A percentile compares a stretch with the other conserved stretches of the same genome.
Conservation (phyloP, 2,888 invertebrate species). For the Entomobrya multifasciata region DNA sequence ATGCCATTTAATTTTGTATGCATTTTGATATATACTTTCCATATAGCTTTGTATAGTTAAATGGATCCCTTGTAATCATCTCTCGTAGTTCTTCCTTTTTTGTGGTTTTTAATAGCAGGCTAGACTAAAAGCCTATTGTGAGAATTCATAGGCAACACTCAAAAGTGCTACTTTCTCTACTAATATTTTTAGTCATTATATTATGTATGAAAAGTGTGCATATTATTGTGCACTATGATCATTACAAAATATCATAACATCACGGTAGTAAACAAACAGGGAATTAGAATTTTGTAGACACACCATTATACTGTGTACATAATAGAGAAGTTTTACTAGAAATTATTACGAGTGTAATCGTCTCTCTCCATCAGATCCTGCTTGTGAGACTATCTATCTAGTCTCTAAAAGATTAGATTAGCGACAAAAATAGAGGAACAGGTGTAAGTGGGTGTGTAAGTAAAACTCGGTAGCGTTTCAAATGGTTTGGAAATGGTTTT, state of each 20-base stretch:
- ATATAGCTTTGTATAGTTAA: background rate
- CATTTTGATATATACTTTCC: background rate
- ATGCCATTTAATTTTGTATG: background rate
- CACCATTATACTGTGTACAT: slow-evolving; percentile 5
- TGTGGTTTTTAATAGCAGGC: slow-evolving; percentile 10
- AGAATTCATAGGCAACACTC: background rate
- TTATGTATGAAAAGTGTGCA: slow-evolving; percentile 33
- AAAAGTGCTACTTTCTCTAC: background rate
- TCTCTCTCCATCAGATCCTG: slow-evolving; percentile 42
- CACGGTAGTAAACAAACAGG: slow-evolving; percentile 1
- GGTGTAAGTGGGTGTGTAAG: too few species aligned
- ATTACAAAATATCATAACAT: background rate
- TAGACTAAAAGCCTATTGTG: background rate
- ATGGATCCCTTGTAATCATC: background rate
- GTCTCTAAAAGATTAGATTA: background rate
- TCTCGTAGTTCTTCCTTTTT: background rate
- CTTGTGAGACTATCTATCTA: background rate
- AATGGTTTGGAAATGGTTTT: too few species aligned
- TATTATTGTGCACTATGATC: background rate
- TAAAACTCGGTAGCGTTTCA: too few species aligned
- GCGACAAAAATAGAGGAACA: background rate
- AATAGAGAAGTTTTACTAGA: slow-evolving; percentile 37
- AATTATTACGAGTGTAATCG: slow-evolving; percentile 64
- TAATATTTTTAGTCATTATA: slow-evolving; percentile 15
- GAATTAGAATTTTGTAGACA: background rate